Percentiles rank a stretch among this genome's conserved stretches.
phyloP scores from a whole-genome alignment of 2,888 invertebrate species.

The Oscheius onirici region DNA sequence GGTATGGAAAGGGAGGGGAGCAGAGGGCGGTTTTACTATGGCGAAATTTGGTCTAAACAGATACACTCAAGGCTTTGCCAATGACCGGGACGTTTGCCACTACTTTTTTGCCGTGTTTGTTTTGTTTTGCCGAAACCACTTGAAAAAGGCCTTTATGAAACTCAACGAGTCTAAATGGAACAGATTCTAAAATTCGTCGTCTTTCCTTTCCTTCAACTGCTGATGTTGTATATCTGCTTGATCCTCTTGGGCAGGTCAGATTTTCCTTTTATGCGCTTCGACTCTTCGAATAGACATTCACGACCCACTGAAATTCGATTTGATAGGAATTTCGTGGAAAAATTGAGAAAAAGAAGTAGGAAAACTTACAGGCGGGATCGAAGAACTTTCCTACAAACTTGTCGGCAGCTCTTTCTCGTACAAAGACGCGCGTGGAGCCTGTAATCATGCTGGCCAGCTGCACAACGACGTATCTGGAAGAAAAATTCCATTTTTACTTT shows the following conservation, averaged over 20 bases:
- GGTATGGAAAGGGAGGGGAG: too few species aligned
- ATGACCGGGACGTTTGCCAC: too few species aligned
- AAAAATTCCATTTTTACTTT: background rate
- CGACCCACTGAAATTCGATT: conserved; percentile 79
- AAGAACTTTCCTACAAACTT: conserved; percentile 66
- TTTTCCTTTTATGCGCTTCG: conserved; percentile 81
- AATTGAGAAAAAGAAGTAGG: background rate
- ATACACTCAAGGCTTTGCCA: too few species aligned
- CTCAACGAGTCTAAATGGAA: too few species aligned
- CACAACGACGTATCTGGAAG: conserved; percentile 67
- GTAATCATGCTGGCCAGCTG: conserved; percentile 66
- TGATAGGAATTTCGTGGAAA: background rate
- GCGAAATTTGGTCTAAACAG: too few species aligned
- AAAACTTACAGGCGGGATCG: conserved; percentile 65
- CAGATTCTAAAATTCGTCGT: too few species aligned
- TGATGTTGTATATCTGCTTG: conserved; percentile 60
- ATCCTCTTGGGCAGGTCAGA: conserved; percentile 59
- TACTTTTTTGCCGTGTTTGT: too few species aligned
- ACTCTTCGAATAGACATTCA: conserved; percentile 79
- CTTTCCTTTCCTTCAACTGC: conserved; percentile 38
- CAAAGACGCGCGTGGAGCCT: conserved; percentile 66
- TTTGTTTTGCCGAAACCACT: too few species aligned
- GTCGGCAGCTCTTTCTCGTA: conserved; percentile 65
- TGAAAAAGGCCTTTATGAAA: too few species aligned
- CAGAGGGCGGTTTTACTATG: too few species aligned